Conservation (phyloP, 2,888 invertebrate species). For the Eupithecia pulchellata region DNA sequence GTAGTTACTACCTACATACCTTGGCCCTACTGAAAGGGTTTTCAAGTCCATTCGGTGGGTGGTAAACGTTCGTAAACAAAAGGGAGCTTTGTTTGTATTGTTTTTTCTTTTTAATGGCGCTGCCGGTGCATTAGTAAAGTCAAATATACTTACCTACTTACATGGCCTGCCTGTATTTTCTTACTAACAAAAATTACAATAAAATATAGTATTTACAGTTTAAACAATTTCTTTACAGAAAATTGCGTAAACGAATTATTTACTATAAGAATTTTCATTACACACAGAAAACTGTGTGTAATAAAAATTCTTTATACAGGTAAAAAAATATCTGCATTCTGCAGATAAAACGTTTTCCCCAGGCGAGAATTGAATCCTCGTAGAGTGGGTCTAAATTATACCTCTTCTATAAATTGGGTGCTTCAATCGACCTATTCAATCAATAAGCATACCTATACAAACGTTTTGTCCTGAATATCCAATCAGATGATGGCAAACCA, state of each 20-base stretch:
- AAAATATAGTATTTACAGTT: too few species aligned
- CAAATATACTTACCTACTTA: not conserved
- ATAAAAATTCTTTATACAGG: not conserved
- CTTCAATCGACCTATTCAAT: not conserved
- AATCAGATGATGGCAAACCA: not conserved
- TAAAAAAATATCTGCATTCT: too few species aligned
- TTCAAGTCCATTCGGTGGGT: not conserved
- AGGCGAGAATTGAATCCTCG: too few species aligned
- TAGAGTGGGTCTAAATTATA: too few species aligned
- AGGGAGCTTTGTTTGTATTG: not conserved
- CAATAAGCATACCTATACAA: not conserved
- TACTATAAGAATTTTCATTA: too few species aligned
- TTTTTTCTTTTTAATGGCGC: not conserved
- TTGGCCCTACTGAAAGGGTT: slow-evolving; percentile 31
- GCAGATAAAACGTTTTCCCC: too few species aligned
- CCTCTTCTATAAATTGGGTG: not conserved
- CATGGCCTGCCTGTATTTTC: not conserved
- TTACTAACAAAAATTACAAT: not conserved
- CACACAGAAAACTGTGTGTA: too few species aligned
- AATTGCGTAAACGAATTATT: too few species aligned
- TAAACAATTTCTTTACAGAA: too few species aligned
- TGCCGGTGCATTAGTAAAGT: not conserved
- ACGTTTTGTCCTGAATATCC: not conserved
- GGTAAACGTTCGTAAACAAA: not conserved
- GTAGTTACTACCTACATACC: slow-evolving; percentile 4